These are phyloP conservation scores for Poecile atricapillus DNA, from an alignment of 2,113 vertebrate species.

Conservation along the genomic window DNA sequence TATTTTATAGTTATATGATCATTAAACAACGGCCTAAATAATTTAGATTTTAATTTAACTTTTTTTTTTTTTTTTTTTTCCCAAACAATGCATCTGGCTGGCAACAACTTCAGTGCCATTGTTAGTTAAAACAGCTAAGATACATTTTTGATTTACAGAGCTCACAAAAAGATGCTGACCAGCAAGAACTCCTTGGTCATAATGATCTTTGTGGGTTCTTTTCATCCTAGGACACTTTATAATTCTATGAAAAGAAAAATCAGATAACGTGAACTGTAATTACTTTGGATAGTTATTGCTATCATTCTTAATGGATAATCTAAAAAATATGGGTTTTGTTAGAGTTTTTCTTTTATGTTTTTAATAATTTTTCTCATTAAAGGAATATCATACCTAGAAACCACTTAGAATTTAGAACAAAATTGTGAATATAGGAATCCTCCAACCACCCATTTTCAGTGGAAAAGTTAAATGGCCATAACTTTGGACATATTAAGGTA, in stretches of 20 bases:
- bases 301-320: not conserved
- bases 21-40: constrained; percentile 17
- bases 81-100: not conserved
- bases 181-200: not conserved
- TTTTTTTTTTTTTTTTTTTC: not conserved
- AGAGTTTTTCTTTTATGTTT: not conserved
- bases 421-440: not conserved
- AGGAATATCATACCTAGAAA: not conserved
- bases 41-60: not conserved
- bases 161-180: not conserved
- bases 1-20: constrained; percentile 22
- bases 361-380: not conserved
- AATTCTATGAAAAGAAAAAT: not conserved
- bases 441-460: not conserved
- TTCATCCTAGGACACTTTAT: not conserved
- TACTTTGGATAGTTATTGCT: not conserved
- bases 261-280: not conserved
- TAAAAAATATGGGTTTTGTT: not conserved
- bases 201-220: not conserved
- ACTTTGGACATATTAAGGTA: not conserved
- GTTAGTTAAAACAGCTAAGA: not conserved
- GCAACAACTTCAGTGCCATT: not conserved
- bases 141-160: not conserved
- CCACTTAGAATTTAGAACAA: not conserved
- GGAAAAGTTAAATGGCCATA: not conserved